Evolutionary conservation across 2,797 vertebrate species (phyloP).

Genomic region (Danio jaintianensis): DNA sequence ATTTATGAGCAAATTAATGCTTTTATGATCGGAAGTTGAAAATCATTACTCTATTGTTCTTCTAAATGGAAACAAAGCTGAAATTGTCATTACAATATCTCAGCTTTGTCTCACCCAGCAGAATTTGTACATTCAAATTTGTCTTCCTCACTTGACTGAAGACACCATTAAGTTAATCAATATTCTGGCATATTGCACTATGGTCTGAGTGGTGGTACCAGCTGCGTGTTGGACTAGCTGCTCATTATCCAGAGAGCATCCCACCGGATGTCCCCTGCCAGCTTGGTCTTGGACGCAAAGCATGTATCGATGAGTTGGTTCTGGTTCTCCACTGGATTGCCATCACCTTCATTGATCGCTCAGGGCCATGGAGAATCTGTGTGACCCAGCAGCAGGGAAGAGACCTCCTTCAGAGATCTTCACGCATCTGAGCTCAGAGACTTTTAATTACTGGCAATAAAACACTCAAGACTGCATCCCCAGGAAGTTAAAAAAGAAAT

Average conservation of each 20-base stretch:
- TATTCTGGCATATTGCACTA: slow-evolving; percentile 44
- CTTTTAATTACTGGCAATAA: slow-evolving; percentile 60
- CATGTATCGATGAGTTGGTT: slow-evolving; percentile 77
- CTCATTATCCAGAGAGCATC: slow-evolving; percentile 77
- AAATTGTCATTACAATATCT: neutral
- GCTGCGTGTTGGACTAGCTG: slow-evolving; percentile 64
- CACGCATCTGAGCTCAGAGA: slow-evolving; percentile 39
- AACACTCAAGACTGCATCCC: slow-evolving; percentile 47
- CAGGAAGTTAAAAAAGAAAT: slow-evolving; percentile 23
- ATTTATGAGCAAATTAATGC: neutral
- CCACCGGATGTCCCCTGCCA: slow-evolving; percentile 78
- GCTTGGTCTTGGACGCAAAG: slow-evolving; percentile 75
- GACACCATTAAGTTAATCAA: slow-evolving; percentile 56
- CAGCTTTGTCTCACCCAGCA: neutral
- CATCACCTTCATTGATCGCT: slow-evolving; percentile 80
- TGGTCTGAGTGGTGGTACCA: slow-evolving; percentile 53
- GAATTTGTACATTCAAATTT: slow-evolving; percentile 20
- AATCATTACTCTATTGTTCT: neutral
- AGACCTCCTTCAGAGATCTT: slow-evolving; percentile 52
- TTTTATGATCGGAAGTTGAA: neutral
- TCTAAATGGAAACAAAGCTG: neutral
- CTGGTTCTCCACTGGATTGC: slow-evolving; percentile 66
- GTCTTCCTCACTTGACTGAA: slow-evolving; percentile 22
- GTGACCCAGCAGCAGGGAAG: slow-evolving; percentile 75
- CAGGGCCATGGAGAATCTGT: slow-evolving; percentile 76